Percentiles rank a stretch among this genome's conserved stretches.
These are phyloP conservation scores for Osmerus mordax DNA, from an alignment of 2,113 vertebrate genomes.

Conservation along the genomic window DNA sequence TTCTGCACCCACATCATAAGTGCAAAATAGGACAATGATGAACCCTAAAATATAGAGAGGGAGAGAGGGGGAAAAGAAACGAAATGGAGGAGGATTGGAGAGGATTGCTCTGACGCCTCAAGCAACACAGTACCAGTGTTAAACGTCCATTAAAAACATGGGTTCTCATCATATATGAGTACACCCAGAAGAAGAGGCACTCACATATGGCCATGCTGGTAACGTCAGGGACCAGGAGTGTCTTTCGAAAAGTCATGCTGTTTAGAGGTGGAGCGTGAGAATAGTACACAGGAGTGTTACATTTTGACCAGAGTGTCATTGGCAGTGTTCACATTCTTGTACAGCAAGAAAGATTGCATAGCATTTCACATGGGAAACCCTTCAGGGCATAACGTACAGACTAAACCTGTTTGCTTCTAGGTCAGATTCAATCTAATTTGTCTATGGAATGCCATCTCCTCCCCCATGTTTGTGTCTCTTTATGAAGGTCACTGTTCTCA, in stretches of 20 bases:
- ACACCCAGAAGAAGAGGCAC: constrained; percentile 9
- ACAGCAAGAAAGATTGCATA: background rate
- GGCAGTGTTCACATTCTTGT: background rate
- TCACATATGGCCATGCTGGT: constrained; percentile 33
- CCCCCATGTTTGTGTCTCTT: background rate
- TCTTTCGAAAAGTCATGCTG: background rate
- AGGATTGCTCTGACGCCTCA: background rate
- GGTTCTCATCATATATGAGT: background rate
- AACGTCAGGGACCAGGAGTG: constrained; percentile 1
- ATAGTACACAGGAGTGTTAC: background rate
- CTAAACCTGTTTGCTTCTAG: background rate
- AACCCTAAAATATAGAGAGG: constrained; percentile 29
- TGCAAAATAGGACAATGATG: constrained; percentile 39
- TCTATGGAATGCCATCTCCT: background rate
- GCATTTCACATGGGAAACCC: background rate
- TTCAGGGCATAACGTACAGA: background rate
- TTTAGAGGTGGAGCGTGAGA: background rate
- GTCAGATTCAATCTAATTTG: background rate
- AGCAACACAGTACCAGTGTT: background rate
- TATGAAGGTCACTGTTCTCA: background rate
- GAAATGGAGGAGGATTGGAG: background rate
- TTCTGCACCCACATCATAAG: constrained; percentile 24
- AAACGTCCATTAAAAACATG: background rate
- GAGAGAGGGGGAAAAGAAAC: background rate
- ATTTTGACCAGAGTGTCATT: no score